Evolutionary conservation across 2,797 vertebrate genomes (phyloP), one percentile per base, ranked within the genome.

Genomic region (Parambassis ranga): DNA sequence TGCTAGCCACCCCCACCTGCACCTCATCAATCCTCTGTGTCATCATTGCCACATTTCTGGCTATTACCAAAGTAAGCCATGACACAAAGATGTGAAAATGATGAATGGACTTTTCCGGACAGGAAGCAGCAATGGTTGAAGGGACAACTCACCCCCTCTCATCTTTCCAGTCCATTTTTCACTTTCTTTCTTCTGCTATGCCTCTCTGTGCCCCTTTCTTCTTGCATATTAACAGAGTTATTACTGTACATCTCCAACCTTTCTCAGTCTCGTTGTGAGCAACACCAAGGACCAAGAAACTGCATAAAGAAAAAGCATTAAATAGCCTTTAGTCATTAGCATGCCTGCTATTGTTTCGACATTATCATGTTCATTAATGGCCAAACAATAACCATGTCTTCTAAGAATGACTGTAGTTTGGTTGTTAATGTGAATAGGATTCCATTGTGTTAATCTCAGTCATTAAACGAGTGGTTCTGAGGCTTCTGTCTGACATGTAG

Each of bases 41-140:
- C 89, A 85, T 91, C 88, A 59, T 89, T 83, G 87, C 87, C 87
- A 90, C 90, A 87, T 84, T 86, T 82, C 81, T 75, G 70, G 79
- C 89, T 70, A 82, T 88, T 75, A 89, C 87, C 87, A 91, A 90
- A 91, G 85, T 89, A 89, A 90, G 82, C 82, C 77, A 15, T 86
- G 90, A 91, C 86, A 83, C 66, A 7, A 68, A 87, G 88, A 92
- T 49, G 85, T 88, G 84, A 90, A 91, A 89, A 90, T 93, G 91
- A 93, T 92, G 78, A 90, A 93, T 93, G 87, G 83, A 88, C 72
- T 90, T 92, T 92, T 91, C 90, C 87, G 74, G 86, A 88, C 89
- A 90, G 91, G 90, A 91, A 88, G 77, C 74, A 28, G 78, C 50
- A 65, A 77, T 66, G 84, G 85, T 77, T 83, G 82, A 87, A 53